These are phyloP conservation scores for Dicrurus megarhynchus DNA, from an alignment of 2,113 vertebrate species.

Conservation along the genomic window DNA sequence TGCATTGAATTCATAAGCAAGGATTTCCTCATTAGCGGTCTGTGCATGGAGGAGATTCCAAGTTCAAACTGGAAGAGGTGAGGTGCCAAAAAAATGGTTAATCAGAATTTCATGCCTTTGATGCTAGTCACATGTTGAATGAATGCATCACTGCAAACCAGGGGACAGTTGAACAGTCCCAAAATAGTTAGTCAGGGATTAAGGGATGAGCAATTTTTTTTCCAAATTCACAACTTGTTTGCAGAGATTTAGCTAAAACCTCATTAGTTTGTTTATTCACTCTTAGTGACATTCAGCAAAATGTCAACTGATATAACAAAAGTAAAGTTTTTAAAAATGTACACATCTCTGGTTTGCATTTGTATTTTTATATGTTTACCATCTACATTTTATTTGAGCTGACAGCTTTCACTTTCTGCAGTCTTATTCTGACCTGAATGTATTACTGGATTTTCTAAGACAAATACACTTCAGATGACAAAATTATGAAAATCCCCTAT, in stretches of 20 bases:
- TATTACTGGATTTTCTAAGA: not conserved
- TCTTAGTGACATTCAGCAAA: conserved; percentile 58
- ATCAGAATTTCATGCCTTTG: conserved; percentile 66
- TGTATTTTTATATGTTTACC: conserved; percentile 1
- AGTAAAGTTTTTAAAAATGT: conserved; percentile 45
- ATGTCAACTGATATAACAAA: conserved; percentile 68
- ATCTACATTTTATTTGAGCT: not conserved
- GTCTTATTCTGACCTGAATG: not conserved
- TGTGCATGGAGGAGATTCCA: conserved; percentile 74
- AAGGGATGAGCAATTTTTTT: conserved; percentile 30
- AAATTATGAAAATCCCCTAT: not conserved
- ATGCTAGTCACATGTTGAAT: conserved; percentile 41
- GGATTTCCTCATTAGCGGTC: conserved; percentile 81
- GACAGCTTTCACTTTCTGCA: not conserved
- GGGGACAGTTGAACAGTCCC: not conserved
- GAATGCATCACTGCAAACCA: conserved; percentile 31
- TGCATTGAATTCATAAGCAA: conserved; percentile 81
- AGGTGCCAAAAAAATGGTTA: conserved; percentile 70
- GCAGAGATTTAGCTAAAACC: conserved; percentile 55
- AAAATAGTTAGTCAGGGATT: conserved; percentile 42
- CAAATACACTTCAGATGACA: not conserved
- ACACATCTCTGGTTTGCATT: not conserved
- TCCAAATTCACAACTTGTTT: conserved; percentile 38
- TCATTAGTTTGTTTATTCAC: conserved; percentile 72
- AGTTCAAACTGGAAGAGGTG: conserved; percentile 72